phyloP scores from a whole-genome alignment of 2,888 invertebrate genomes.

The Patella caerulea region DNA sequence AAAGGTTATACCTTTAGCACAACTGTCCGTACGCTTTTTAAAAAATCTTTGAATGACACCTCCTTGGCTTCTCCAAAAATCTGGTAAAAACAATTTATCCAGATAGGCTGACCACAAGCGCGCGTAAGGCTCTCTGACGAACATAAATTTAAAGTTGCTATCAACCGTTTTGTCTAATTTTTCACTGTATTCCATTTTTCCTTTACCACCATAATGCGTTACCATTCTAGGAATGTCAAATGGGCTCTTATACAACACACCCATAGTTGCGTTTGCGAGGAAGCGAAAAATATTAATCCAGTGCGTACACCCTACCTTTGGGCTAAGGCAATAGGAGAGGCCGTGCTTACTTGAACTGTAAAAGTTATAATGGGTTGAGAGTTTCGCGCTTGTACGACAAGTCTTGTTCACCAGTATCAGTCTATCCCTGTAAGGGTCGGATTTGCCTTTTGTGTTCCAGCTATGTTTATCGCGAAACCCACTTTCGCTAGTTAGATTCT shows the following conservation, averaged over 20 bases:
- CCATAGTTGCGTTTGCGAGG: constrained; percentile 29
- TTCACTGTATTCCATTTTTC: not conserved
- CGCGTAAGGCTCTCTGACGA: constrained; percentile 33
- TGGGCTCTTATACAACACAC: constrained; percentile 16
- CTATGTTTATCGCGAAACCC: no score
- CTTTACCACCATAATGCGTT: constrained; percentile 1
- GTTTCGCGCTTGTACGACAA: no score
- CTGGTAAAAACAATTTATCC: constrained; percentile 37
- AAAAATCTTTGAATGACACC: no score
- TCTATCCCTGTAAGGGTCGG: no score
- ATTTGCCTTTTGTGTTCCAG: no score
- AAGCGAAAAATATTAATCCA: constrained; percentile 37
- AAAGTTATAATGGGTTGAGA: no score
- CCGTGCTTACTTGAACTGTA: not conserved
- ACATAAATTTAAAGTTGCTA: constrained; percentile 24
- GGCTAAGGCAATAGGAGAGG: constrained; percentile 16
- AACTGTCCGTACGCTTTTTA: not conserved
- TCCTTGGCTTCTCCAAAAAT: constrained; percentile 25
- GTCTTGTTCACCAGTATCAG: no score
- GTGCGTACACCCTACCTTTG: constrained; percentile 36
- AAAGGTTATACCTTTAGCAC: constrained; percentile 26
- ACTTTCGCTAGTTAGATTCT: no score
- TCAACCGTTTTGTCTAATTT: not conserved
- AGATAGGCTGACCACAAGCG: constrained; percentile 38
- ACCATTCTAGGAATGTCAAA: constrained; percentile 31